Base-by-base conservation (phyloP, 92 coral and sea anemone species). In the Palythoa caribaeorum region DNA sequence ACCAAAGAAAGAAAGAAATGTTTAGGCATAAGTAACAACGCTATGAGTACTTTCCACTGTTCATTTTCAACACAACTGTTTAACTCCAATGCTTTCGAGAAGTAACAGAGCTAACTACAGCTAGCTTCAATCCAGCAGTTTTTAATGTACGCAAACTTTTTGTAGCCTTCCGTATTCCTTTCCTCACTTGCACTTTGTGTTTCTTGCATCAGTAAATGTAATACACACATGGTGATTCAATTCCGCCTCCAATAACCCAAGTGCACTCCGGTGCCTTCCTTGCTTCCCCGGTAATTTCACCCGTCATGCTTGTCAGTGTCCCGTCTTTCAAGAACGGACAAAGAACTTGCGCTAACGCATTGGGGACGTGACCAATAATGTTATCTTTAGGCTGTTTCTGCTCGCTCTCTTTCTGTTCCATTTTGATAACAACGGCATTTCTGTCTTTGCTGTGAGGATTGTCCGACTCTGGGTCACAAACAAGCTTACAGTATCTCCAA, bases 261-360 rank as follows among this genome's bases (percentile, higher is more conserved):
- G 60, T 54, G 60, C 60, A 14, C 77, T 85, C 88, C 63, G 83
- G 88, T 17, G 88, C 88, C 63, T 72, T 85, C 44, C 88, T 85
- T 60, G 65, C 88, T 85, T 85, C 88, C 68, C 83, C 88, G 14
- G 88, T 84, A 39, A 84, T 71, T 70, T 84, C 88, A 37, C 83
- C 78, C 9, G 76, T 84, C 88, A 84, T 84, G n/a, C 83, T 71
- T 65, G 53, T 52, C 50, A 84, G 44, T 84, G 88, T 84, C 54
- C 88, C 88, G 15, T 84, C 88, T 35, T 84, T 84, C 71, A 84
- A 84, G 83, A 84, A 63, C 36, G 88, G 81, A 52, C 81, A 84
- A 84, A 84, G 71, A 76, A 84, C 62, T 66, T 50, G 75, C 44
- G 83, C 71, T 55, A 84, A 71, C 1, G 68, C 77, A 51, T 71